Evolutionary conservation across 2,888 invertebrate genomes (phyloP).

Genomic region (Euclidia mi): DNA sequence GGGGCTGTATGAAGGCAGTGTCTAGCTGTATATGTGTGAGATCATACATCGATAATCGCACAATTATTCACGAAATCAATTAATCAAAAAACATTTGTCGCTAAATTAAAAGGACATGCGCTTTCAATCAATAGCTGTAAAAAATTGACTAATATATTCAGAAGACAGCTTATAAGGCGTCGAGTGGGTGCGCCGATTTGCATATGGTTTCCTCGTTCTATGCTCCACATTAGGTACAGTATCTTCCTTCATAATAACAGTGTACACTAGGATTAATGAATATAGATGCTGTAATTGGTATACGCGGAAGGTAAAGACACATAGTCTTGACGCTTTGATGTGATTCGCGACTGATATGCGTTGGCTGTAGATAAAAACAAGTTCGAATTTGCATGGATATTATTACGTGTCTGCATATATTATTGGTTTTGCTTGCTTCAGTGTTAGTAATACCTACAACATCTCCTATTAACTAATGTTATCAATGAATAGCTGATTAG

Average conservation of each 20-base stretch:
- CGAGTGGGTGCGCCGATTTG: constrained; percentile 47
- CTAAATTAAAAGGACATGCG: not conserved
- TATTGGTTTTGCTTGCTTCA: too few relatives aligned
- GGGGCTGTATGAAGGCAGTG: too few relatives aligned
- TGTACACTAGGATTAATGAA: constrained; percentile 57
- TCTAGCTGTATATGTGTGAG: too few relatives aligned
- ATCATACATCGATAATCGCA: too few relatives aligned
- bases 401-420: not conserved
- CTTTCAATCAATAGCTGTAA: constrained; percentile 18
- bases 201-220: constrained; percentile 52
- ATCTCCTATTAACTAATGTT: too few relatives aligned
- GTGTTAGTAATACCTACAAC: too few relatives aligned
- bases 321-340: constrained; percentile 30
- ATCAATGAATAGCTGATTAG: too few relatives aligned
- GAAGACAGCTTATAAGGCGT: constrained; percentile 13
- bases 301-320: constrained; percentile 65
- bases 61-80: too few relatives aligned
- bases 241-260: constrained; percentile 38
- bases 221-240: constrained; percentile 35
- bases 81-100: not conserved
- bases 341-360: constrained; percentile 33
- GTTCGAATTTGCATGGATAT: not conserved
- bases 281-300: constrained; percentile 74
- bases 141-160: constrained; percentile 27
- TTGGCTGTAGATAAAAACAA: constrained; percentile 5